Evolutionary conservation across 2,113 vertebrate species (phyloP).

Genomic region (Oostethus manadensis): DNA sequence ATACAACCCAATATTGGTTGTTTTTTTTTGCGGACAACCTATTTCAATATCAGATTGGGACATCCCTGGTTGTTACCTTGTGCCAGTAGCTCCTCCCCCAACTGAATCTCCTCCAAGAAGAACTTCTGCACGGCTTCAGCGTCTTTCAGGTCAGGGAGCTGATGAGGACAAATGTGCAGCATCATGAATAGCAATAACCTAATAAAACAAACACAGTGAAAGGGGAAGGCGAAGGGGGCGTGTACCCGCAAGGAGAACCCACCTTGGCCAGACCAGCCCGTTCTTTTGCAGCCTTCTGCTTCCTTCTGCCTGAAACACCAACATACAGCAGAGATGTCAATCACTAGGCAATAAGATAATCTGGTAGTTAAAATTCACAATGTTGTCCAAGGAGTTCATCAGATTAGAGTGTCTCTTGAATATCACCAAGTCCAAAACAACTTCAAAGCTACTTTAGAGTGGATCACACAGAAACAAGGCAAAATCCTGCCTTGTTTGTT

Average conservation of each 20-base stretch:
- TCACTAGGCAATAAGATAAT: not conserved
- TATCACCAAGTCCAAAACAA: too few species aligned
- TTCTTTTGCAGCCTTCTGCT: slow-evolving; percentile 86
- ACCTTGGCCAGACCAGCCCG: slow-evolving; percentile 86
- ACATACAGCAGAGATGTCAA: too few species aligned
- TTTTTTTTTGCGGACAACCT: too few species aligned
- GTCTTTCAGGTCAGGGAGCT: slow-evolving; percentile 95
- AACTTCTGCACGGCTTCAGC: slow-evolving; percentile 96
- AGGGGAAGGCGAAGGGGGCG: too few species aligned
- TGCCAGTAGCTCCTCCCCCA: slow-evolving; percentile 91
- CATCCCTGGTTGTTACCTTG: slow-evolving; percentile 74
- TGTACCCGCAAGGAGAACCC: slow-evolving; percentile 8
- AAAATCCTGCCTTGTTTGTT: not conserved
- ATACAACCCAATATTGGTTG: too few species aligned
- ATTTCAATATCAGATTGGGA: too few species aligned
- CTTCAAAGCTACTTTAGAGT: too few species aligned
- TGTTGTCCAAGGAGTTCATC: too few species aligned
- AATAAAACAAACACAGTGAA: not conserved
- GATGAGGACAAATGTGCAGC: slow-evolving; percentile 8
- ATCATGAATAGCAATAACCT: not conserved
- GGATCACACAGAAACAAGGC: too few species aligned
- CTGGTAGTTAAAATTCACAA: not conserved
- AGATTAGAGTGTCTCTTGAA: too few species aligned
- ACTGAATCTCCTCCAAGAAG: slow-evolving; percentile 95
- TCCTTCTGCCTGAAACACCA: slow-evolving; percentile 77